Base-by-base conservation (phyloP, 92 coral and sea anemone genomes). In the Epizoanthus rinbou region DNA sequence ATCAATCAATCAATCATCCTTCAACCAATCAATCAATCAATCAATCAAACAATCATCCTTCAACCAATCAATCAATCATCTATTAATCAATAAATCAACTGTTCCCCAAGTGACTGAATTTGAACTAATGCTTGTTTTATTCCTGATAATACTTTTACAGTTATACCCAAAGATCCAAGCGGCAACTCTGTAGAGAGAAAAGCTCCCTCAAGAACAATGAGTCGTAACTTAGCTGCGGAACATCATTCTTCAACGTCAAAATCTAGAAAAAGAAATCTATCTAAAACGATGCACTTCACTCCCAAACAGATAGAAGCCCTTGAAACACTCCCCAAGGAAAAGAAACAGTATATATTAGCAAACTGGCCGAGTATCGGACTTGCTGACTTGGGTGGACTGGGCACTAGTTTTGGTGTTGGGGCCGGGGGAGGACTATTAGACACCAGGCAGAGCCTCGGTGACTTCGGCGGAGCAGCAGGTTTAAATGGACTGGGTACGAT, bases 341-440 rank as follows among this genome's bases (percentile, higher is more conserved):
- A 93, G 80, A 93, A 93, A 39, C 98, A 93, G 31, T 93, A 71
- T 56, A 93, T 93, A 35, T 80, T 93, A 35, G 88, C 93, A n/a
- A 90, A 90, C 18, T 79, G 80, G 87, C 90, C 88, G 10, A 92
- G 89, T 25, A 45, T 85, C 39, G 92, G 89, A 19, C 63, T 84
- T 18, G 74, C 64, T 22, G 86, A 56, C n/a, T 15, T 75, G 62
- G 84, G 71, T n/a, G 89, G 54, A 17, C 37, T 85, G 39, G 91
- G 76, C 39, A 60, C 85, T 1, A 80, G 70, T 63, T 39, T 37
- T 5, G 71, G 53, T 18, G 28, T 37, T 5, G 71, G 53, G 9
- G 28, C 24, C 57, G 65, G 64, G 2, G 81, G 43, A n/a, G 91
- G 80, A n/a, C 75, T 65, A 21, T 67, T 89, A 22, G 87, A 76